Evolutionary conservation across 2,113 vertebrate species (phyloP), one percentile per base, ranked within the genome.

Genomic region (Microtus montanus): DNA sequence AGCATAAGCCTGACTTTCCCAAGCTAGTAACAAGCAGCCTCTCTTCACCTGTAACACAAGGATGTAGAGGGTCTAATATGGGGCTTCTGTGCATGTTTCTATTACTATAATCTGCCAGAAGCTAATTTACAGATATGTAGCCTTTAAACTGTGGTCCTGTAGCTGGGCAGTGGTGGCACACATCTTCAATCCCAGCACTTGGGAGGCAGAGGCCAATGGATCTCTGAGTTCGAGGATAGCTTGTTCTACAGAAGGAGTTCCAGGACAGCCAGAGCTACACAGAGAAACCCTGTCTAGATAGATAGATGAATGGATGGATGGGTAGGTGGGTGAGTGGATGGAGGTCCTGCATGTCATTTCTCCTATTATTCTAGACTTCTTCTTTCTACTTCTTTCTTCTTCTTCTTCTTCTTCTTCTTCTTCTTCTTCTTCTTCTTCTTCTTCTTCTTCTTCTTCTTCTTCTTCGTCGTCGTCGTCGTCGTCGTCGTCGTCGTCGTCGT

Each of bases 131-230:
- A 44, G 15, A 5, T 85, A 33, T 35, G 17, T 22, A 30, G 20
- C 63, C 22, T 92, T 94, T 91, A 47, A 38, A 54, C 92, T 7
- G 30, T 85, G 38, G 61, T 35, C 35, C 66, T 35, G 12, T 68
- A 68, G 66, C 66, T 35, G 30, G 30, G 66, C 30, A 33, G 28
- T 68, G 5, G 66, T 68, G 30, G 30, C 30, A 66, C 63, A 68
- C 13, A 33, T 28, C 66, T 68, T 71, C n/a, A n/a, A 19, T 71
- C 70, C 35, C 70, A 71, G 35, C 70, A 71, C 35, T 71, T 71
- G 19, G 35, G 17, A 71, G 35, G 35, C 70, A 71, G 7, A 71
- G 17, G 17, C 70, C n/a, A 19, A 3, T 4, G 1, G 70, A 71
- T 71, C 22, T 70, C 70, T n/a, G 17, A 71, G 33, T 70, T 70